Evolutionary conservation across 1,140 invertebrate species (phyloP), one percentile per base, ranked within the genome.

Genomic region (Ruditapes philippinarum): DNA sequence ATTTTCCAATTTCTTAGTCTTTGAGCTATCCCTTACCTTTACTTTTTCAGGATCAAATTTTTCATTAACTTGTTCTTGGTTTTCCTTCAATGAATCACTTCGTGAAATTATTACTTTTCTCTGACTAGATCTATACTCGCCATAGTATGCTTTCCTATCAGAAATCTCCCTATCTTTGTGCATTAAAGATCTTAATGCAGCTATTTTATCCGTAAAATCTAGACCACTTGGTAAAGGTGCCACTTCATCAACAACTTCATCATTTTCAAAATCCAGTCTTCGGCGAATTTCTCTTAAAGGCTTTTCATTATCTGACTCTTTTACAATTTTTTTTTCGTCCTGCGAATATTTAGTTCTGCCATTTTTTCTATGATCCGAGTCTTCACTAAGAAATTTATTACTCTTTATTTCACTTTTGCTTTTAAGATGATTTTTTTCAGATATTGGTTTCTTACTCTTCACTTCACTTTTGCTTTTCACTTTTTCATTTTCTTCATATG

Each of bases 201-300:
- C 91, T 74, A 92, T 86, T 83, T 91, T 92, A 76, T 92, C 91
- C 0, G 91, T 92, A 83, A 92, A 92, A 85, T 91, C 90, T 19
- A 92, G 84, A 5, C 82, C 89, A 40, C 49, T 33, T 54, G 45
- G 19, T 14, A 80, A 36, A 45, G 85, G 60, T 68, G 33, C 42
- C 28, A 65, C 40, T 33, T 88, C 60, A 79, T 68, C 70, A 45
- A 25, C 76, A 36, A 49, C 14, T 70, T 80, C 74, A 62, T 78
- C 60, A 38, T 54, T 73, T 31, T 88, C 57, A 88, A 88, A 88
- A 80, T 88, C 85, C 11, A 88, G 33, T 36, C 33, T 79, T 54
- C 57, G 65, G 33, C 57, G 62, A 33, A 88, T 76, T 80, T 80
- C 85, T 40, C 11, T 74, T 25, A 65, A n/a, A 38, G 40, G 60